Evolutionary conservation across 2,888 invertebrate species (phyloP), one percentile per base, ranked within the genome.

Genomic region (Ophonus ardosiacus): DNA sequence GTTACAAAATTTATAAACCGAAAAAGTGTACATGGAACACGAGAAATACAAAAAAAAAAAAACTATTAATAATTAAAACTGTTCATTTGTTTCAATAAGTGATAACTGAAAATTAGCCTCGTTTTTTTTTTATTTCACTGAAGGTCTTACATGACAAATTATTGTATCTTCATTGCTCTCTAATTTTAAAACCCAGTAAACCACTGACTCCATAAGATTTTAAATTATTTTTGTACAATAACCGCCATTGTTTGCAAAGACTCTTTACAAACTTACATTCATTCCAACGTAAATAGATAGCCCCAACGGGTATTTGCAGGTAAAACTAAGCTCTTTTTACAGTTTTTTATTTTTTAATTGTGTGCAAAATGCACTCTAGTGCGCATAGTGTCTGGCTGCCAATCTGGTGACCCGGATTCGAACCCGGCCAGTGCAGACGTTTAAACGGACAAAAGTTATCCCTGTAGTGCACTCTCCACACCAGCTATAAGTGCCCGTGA

Each of bases 41-140:
- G n/a, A n/a, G n/a, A n/a, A n/a, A n/a, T n/a, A n/a, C n/a, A n/a
- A n/a, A n/a, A n/a, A n/a, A n/a, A n/a, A n/a, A n/a, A n/a, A n/a
- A n/a, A n/a, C n/a, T n/a, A n/a, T n/a, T n/a, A n/a, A n/a, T n/a
- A n/a, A n/a, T n/a, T n/a, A n/a, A n/a, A n/a, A n/a, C n/a, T n/a
- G n/a, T 74, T 84, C 24, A n/a, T 38, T 78, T 86, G 10, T 81
- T 56, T 79, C 8, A 7, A 76, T 31, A 38, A 68, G 38, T 86
- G 43, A 40, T 15, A 51, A 15, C 80, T 63, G 80, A n/a, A 80
- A 80, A 24, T 80, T 80, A 0, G 31, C 59, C 57, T n/a, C 61
- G 18, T 0, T 63, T 80, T 71, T 7, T 40, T 10, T 61, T 7
- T 17, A 59, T 59, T 7, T 59, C 59, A 17, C 0, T 59, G 7